Evolutionary conservation across 2,888 invertebrate genomes (phyloP).

Genomic region (Cryptus armator): DNA sequence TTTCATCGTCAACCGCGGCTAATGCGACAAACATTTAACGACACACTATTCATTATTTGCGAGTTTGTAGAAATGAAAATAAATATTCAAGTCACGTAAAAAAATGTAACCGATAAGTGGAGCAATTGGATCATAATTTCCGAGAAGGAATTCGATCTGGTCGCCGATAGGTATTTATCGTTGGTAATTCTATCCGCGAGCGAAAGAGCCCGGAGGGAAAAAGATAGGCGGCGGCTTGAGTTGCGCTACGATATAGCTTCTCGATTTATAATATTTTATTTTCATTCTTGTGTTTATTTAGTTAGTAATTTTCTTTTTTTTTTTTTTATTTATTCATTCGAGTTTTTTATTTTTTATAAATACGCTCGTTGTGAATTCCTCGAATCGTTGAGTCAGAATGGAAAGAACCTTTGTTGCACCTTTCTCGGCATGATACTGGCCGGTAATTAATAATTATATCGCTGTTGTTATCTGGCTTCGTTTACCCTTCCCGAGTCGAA

Average conservation of each 20-base stretch:
- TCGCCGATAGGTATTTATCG: constrained; percentile 35
- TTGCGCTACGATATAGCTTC: not conserved
- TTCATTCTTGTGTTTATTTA: not conserved
- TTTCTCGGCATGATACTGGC: constrained; percentile 61
- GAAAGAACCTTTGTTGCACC: constrained; percentile 23
- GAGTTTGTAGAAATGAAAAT: constrained; percentile 23
- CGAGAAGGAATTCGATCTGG: constrained; percentile 34
- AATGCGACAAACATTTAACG: constrained; percentile 47
- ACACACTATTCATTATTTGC: constrained; percentile 16
- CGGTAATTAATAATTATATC: constrained; percentile 82
- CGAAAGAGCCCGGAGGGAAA: not conserved
- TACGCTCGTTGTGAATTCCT: constrained; percentile 15
- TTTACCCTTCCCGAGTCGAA: constrained; percentile 72
- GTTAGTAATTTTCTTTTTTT: not conserved
- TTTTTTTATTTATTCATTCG: not conserved
- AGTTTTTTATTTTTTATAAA: too few relatives aligned
- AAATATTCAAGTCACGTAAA: not conserved
- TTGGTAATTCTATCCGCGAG: constrained; percentile 35
- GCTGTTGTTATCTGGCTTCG: constrained; percentile 68
- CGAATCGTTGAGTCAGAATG: constrained; percentile 9
- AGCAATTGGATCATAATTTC: constrained; percentile 23
- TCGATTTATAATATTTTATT: constrained; percentile 36
- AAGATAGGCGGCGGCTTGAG: not conserved
- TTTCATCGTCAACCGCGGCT: constrained; percentile 36
- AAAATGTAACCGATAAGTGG: constrained; percentile 6